These are phyloP conservation scores for Botrylloides violaceus DNA, from an alignment of 23 tunicate genomes.

Conservation along the genomic window DNA sequence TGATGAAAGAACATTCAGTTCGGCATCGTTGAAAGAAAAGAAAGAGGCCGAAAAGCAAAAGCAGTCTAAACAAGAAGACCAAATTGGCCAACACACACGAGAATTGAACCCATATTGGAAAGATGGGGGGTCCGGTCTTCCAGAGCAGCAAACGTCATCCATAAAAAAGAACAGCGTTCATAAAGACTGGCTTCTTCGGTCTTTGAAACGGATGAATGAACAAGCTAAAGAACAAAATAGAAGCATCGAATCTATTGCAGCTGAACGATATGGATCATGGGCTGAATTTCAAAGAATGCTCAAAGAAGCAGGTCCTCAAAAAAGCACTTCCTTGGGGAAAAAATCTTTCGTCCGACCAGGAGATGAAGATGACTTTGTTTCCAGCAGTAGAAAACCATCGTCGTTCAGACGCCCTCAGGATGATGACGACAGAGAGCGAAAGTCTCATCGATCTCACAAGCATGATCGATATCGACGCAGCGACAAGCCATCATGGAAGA, in stretches of 20 bases:
- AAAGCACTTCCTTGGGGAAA: neutral
- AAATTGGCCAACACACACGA: slow-evolving; percentile 54
- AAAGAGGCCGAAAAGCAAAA: slow-evolving; percentile 20
- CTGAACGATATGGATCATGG: slow-evolving; percentile 86
- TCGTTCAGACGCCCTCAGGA: neutral
- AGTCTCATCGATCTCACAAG: neutral
- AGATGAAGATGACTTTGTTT: neutral
- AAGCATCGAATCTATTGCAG: slow-evolving; percentile 56
- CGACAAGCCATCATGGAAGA: slow-evolving; percentile 9
- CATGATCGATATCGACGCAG: neutral
- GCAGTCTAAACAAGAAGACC: slow-evolving; percentile 27
- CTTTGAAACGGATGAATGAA: slow-evolving; percentile 85
- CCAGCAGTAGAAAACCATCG: neutral
- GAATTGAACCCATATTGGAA: slow-evolving; percentile 86
- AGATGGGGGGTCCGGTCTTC: slow-evolving; percentile 68
- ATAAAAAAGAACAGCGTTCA: slow-evolving; percentile 22
- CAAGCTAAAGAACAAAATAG: slow-evolving; percentile 54
- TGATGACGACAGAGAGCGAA: neutral
- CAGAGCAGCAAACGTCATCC: slow-evolving; percentile 12
- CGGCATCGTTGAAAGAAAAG: slow-evolving; percentile 45
- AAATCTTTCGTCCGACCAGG: slow-evolving; percentile 7
- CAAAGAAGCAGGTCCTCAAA: slow-evolving; percentile 34
- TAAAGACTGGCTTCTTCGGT: slow-evolving; percentile 51
- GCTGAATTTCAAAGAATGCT: slow-evolving; percentile 57
- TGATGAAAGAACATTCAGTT: slow-evolving; percentile 33